Percentiles rank a stretch among this genome's conserved stretches.
phyloP scores from a whole-genome alignment of 2,888 invertebrate species.

The Leucania comma region DNA sequence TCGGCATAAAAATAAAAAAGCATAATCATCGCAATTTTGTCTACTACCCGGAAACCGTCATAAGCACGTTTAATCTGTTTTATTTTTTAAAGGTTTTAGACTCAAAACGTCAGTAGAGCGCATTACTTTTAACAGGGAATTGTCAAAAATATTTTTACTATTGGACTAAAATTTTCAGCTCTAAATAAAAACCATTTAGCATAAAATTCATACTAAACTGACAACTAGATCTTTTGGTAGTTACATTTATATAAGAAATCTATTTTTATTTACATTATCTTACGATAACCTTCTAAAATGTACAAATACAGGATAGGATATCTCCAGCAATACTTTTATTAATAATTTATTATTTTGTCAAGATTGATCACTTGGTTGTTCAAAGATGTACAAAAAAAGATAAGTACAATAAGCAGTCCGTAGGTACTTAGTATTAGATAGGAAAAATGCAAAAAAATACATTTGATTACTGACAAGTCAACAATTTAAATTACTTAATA shows the following conservation, averaged over 20 bases:
- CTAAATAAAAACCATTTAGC: conserved; percentile 49
- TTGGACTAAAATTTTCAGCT: conserved; percentile 28
- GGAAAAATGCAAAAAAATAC: conserved; percentile 28
- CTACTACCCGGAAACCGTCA: neutral
- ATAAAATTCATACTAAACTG: conserved; percentile 61
- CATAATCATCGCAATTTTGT: neutral
- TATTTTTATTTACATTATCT: conserved; percentile 73
- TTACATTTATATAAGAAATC: conserved; percentile 71
- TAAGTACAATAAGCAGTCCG: neutral
- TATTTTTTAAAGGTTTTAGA: neutral
- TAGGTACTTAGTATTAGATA: neutral
- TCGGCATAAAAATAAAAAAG: too few relatives aligned
- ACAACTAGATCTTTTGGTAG: conserved; percentile 55
- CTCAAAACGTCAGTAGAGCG: conserved; percentile 3
- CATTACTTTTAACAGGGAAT: conserved; percentile 10
- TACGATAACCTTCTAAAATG: conserved; percentile 64
- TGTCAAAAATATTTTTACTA: conserved; percentile 24
- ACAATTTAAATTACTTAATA: conserved; percentile 47
- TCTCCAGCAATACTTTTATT: conserved; percentile 35
- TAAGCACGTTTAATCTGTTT: neutral
- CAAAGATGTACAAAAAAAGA: conserved; percentile 25
- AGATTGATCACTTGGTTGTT: conserved; percentile 47
- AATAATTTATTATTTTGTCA: conserved; percentile 24
- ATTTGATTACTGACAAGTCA: conserved; percentile 43
- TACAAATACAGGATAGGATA: conserved; percentile 62